Conservation (phyloP, 92 coral and sea anemone genomes). For the Nematostella vectensis region DNA sequence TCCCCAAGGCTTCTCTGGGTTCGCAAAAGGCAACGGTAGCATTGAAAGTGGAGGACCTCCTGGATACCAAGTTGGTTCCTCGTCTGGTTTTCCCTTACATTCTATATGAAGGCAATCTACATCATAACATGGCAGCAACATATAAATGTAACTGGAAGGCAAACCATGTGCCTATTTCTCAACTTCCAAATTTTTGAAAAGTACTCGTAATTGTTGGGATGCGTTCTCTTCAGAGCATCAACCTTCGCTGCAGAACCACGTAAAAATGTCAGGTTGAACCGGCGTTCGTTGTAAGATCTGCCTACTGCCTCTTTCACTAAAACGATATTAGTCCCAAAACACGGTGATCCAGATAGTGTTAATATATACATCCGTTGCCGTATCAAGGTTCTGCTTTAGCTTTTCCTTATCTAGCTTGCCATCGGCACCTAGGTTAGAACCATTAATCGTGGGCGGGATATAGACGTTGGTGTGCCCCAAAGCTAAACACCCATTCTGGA, state of each 20-base stretch:
- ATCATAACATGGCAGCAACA: conserved; percentile 7
- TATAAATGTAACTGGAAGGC: conserved; percentile 15
- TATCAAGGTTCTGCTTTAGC: conserved; percentile 13
- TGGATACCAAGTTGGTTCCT: conserved; percentile 11
- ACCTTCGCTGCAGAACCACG: too few species aligned
- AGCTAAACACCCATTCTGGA: not conserved
- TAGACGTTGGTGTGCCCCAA: conserved; percentile 12
- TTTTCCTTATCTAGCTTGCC: not conserved
- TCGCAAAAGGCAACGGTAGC: conserved; percentile 17
- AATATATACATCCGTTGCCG: conserved; percentile 16
- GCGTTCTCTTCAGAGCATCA: too few species aligned
- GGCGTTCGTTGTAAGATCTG: not conserved
- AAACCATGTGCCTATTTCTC: too few species aligned
- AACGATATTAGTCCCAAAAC: conserved; percentile 15
- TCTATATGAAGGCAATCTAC: conserved; percentile 15
- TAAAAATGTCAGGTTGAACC: too few species aligned
- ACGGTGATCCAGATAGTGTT: conserved; percentile 18
- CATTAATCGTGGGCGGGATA: conserved; percentile 15
- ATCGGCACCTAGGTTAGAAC: not conserved
- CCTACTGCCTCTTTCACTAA: conserved; percentile 4
- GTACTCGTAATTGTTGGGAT: too few species aligned
- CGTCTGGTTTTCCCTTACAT: conserved; percentile 15
- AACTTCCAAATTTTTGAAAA: too few species aligned
- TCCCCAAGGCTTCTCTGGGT: conserved; percentile 17
- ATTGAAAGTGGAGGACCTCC: conserved; percentile 26